phyloP scores from a whole-genome alignment of 2,888 invertebrate species.

The Eugnorisma glareosa region DNA sequence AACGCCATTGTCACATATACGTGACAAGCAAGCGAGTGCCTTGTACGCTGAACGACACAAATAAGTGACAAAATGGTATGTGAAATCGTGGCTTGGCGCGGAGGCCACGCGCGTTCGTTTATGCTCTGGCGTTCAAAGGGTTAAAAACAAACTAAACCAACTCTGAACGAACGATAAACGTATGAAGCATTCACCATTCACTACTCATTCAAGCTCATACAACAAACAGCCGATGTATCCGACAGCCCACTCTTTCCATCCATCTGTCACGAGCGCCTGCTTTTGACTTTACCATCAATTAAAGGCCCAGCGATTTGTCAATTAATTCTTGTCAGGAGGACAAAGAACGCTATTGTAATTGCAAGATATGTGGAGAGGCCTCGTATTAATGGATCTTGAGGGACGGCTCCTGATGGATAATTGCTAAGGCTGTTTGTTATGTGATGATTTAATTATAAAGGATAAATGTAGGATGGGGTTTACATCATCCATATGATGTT shows the following conservation, averaged over 20 bases:
- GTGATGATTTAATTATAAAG: constrained; percentile 51
- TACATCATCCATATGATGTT: no score
- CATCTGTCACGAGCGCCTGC: constrained; percentile 70
- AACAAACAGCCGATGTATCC: constrained; percentile 31
- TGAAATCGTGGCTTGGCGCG: no score
- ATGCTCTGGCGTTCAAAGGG: no score
- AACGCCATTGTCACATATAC: no score
- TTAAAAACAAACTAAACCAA: neutral
- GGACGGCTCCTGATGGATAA: constrained; percentile 65
- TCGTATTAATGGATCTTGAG: constrained; percentile 80
- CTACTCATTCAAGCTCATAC: neutral
- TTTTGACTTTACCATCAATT: constrained; percentile 75
- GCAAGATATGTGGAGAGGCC: constrained; percentile 77
- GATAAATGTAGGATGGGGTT: neutral
- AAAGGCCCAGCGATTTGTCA: constrained; percentile 76
- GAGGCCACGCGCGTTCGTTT: no score
- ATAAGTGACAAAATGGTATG: no score
- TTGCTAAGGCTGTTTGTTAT: constrained; percentile 67
- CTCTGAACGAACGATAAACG: neutral
- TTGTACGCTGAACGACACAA: no score
- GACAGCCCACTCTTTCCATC: constrained; percentile 59
- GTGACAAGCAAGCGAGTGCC: no score
- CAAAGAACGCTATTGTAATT: constrained; percentile 81
- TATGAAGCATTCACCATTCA: neutral
- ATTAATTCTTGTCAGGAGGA: constrained; percentile 81